Base-by-base conservation (phyloP, 2,797 vertebrate genomes). In the Anas bahamensis region DNA sequence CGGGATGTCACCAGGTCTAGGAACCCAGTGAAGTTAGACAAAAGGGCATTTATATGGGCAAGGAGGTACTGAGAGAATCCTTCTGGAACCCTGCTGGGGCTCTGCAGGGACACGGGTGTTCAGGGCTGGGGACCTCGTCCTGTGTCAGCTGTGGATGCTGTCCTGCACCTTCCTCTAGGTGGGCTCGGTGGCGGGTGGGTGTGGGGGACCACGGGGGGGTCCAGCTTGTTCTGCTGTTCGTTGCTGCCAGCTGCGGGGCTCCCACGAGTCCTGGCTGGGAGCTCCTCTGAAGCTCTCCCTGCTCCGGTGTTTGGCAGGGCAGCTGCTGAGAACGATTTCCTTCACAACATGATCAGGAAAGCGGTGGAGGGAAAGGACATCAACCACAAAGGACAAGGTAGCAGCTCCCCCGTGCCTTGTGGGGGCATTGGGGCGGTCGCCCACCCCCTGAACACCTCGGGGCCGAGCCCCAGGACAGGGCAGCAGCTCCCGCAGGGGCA, bases 301-400 rank as follows among this genome's bases (percentile, higher is more conserved):
- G 1, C 77, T 39, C 28, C 11, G 55, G 18, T 63, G 65, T 82
- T 24, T 6, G 4, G 4, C 91, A 97, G 97, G 55, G 95, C 17
- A 1, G 23, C 94, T 7, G 88, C 95, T 15, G 97, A 96, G 31
- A 95, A 94, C 0, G 96, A 97, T 83, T 97, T 97, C 52, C 96
- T 96, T 39, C 97, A 96, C 74, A 95, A 71, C 28, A 89, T 97
- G 94, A 95, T 97, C 88, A 75, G 86, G 46, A 97, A 95, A 42
- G 96, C 76, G 0, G 78, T 88, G 37, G 96, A 95, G 19, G 96
- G 94, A 48, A 97, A 96, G 70, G 96, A 97, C 73, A 95, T 96
- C 81, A 97, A 96, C 75, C 96, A 97, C 94, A 97, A 97, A 55
- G 97, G 97, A 42, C 96, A 97, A 96, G 97, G 97, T 97, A 60